phyloP scores from a whole-genome alignment of 1,140 invertebrate genomes.

The Bradynema listronoti region DNA sequence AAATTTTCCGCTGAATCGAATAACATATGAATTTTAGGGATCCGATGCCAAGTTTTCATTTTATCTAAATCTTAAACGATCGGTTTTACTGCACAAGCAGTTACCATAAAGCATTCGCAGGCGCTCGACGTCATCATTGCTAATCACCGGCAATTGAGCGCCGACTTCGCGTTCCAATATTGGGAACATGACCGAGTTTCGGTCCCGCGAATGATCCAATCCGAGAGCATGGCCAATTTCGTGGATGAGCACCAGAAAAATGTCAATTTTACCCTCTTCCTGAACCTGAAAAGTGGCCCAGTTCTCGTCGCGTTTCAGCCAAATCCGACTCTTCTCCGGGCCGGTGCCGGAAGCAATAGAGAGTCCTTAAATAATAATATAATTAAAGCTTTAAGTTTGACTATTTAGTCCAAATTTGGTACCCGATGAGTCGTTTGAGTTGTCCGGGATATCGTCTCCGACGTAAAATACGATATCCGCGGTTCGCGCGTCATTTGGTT shows the following conservation, averaged over 20 bases:
- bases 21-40: no score
- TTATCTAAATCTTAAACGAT: no score
- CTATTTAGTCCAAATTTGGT: neutral
- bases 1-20: no score
- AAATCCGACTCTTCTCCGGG: slow-evolving; percentile 18
- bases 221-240: slow-evolving; percentile 45
- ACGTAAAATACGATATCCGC: slow-evolving; percentile 33
- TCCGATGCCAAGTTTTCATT: no score
- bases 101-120: slow-evolving; percentile 34
- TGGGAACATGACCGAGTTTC: slow-evolving; percentile 42
- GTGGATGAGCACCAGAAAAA: slow-evolving; percentile 37
- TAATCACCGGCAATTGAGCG: slow-evolving; percentile 40
- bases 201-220: slow-evolving; percentile 30
- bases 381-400: neutral
- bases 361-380: slow-evolving; percentile 27
- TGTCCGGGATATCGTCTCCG: neutral
- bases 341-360: slow-evolving; percentile 8
- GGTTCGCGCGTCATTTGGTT: slow-evolving; percentile 17
- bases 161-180: slow-evolving; percentile 32
- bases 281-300: slow-evolving; percentile 38
- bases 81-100: no score
- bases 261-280: slow-evolving; percentile 41
- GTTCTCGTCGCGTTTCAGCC: slow-evolving; percentile 27
- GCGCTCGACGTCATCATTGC: slow-evolving; percentile 35
- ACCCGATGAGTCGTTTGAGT: slow-evolving; percentile 13